Evolutionary conservation across 2,888 invertebrate species (phyloP).

Genomic region (Vanessa cardui): DNA sequence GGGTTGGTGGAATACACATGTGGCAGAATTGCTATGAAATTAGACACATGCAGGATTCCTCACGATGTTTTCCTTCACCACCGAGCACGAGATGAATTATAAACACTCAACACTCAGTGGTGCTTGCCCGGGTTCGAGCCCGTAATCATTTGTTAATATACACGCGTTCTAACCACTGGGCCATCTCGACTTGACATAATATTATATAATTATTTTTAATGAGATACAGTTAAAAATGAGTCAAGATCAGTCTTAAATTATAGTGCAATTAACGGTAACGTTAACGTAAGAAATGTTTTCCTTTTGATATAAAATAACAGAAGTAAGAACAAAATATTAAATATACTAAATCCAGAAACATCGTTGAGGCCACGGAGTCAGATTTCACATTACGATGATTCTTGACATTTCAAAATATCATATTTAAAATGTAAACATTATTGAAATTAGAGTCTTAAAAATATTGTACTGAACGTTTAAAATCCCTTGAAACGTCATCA

Average conservation of each 20-base stretch:
- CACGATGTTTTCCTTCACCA: too few relatives aligned
- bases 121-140: too few relatives aligned
- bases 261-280: neutral
- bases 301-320: conserved; percentile 16
- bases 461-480: conserved; percentile 4
- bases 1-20: too few relatives aligned
- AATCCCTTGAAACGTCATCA: conserved; percentile 15
- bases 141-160: too few relatives aligned
- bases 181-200: too few relatives aligned
- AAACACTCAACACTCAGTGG: too few relatives aligned
- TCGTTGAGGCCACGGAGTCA: conserved; percentile 25
- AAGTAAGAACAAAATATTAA: conserved; percentile 24
- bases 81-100: too few relatives aligned
- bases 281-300: neutral
- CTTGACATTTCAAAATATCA: conserved; percentile 47
- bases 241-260: neutral
- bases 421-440: conserved; percentile 16
- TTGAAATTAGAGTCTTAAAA: conserved; percentile 11
- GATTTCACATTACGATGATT: conserved; percentile 42
- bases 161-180: too few relatives aligned
- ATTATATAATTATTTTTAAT: too few relatives aligned
- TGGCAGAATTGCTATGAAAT: too few relatives aligned
- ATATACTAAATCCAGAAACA: conserved; percentile 23
- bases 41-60: too few relatives aligned
- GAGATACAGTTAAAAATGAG: too few relatives aligned